phyloP scores from a whole-genome alignment of 2,888 invertebrate species.

The Ferrisia virgata region DNA sequence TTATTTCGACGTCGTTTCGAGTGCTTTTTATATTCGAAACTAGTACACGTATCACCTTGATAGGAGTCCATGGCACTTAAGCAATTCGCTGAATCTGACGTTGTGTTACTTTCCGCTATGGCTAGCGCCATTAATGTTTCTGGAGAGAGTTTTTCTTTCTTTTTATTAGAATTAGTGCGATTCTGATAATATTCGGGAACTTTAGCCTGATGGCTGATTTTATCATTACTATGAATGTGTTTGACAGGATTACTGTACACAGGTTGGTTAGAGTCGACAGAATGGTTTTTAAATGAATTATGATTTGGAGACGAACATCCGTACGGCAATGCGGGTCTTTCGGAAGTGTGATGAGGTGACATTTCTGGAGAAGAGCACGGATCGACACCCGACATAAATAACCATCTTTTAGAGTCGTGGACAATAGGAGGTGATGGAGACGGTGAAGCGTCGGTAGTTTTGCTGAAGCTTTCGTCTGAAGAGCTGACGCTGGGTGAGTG shows the following conservation, averaged over 20 bases:
- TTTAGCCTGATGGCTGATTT: background rate
- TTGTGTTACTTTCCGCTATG: constrained; percentile 42
- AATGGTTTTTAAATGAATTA: constrained; percentile 7
- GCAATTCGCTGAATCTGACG: constrained; percentile 46
- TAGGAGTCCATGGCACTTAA: constrained; percentile 45
- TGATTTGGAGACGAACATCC: constrained; percentile 3
- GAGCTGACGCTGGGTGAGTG: constrained; percentile 74
- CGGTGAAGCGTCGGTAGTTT: constrained; percentile 71
- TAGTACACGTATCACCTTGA: constrained; percentile 43
- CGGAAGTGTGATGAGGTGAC: constrained; percentile 52
- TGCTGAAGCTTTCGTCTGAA: constrained; percentile 79
- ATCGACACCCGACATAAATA: constrained; percentile 61
- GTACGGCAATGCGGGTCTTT: background rate
- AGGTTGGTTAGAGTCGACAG: background rate
- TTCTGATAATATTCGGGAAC: constrained; percentile 14
- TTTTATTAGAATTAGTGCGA: constrained; percentile 38
- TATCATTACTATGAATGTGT: background rate
- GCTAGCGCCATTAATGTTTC: constrained; percentile 50
- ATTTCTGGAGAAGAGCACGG: constrained; percentile 55
- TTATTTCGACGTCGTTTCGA: constrained; percentile 28
- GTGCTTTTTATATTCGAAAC: constrained; percentile 42
- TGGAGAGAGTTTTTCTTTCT: constrained; percentile 41
- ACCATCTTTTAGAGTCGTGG: constrained; percentile 58
- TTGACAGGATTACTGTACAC: background rate
- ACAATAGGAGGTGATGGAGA: constrained; percentile 58